Conservation (phyloP, 2,888 invertebrate genomes). For the Mythimna loreyi region DNA sequence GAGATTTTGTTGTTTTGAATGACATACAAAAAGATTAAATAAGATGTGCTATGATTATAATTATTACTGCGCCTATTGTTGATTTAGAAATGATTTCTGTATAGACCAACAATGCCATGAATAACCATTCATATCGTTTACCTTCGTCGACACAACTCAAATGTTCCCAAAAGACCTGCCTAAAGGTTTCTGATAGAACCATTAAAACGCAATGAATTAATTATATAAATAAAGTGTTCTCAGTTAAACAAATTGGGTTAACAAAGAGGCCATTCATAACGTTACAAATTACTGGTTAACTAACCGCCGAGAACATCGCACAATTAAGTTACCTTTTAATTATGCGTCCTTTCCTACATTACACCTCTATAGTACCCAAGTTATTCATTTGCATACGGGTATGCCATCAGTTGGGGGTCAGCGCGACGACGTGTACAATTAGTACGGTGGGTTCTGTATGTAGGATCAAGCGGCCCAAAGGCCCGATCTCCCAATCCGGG, state of each 20-base stretch:
- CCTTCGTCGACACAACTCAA: neutral
- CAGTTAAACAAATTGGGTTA: slow-evolving; percentile 36
- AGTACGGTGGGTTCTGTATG: slow-evolving; percentile 61
- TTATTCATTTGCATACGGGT: slow-evolving; percentile 65
- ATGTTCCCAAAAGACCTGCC: neutral
- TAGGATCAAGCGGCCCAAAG: slow-evolving; percentile 60
- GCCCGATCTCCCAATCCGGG: slow-evolving; percentile 60
- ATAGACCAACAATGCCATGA: neutral
- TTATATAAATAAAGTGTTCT: slow-evolving; percentile 26
- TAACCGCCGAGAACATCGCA: slow-evolving; percentile 39
- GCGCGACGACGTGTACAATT: slow-evolving; percentile 61
- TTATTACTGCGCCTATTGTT: neutral
- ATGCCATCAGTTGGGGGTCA: slow-evolving; percentile 62
- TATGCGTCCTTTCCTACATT: slow-evolving; percentile 55
- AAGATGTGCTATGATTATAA: neutral
- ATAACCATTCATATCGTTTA: neutral
- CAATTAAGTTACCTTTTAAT: slow-evolving; percentile 60
- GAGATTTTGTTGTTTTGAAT: slow-evolving; percentile 5
- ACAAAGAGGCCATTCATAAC: slow-evolving; percentile 33
- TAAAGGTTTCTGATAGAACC: slow-evolving; percentile 8
- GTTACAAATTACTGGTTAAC: slow-evolving; percentile 52
- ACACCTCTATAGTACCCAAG: slow-evolving; percentile 49
- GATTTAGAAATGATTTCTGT: too few species aligned
- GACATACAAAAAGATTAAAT: neutral
- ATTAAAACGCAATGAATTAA: slow-evolving; percentile 14